phyloP scores from a whole-genome alignment of 2,888 invertebrate species.

The Tipula helvola region DNA sequence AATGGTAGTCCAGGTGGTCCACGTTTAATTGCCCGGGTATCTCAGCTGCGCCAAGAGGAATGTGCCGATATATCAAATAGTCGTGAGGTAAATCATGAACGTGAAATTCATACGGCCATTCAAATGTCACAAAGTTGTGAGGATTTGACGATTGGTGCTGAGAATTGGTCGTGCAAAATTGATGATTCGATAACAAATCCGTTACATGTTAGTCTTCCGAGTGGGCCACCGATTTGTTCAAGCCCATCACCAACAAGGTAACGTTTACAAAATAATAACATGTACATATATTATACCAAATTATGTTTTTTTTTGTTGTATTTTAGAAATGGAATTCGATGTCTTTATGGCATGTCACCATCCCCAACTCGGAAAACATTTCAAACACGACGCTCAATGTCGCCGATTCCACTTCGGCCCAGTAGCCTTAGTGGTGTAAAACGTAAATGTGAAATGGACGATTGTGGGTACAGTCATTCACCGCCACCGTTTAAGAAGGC shows the following conservation, averaged over 20 bases:
- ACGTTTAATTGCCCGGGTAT: conserved; percentile 69
- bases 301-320: not conserved
- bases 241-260: conserved; percentile 49
- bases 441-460: conserved; percentile 36
- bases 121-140: conserved; percentile 94
- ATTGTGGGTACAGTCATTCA: conserved; percentile 26
- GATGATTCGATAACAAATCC: conserved; percentile 32
- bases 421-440: conserved; percentile 56
- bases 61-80: conserved; percentile 69
- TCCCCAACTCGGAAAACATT: conserved; percentile 76
- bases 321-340: conserved; percentile 27
- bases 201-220: conserved; percentile 38
- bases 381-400: conserved; percentile 71
- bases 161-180: conserved; percentile 47
- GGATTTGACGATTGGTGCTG: conserved; percentile 64
- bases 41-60: conserved; percentile 78
- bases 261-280: not conserved
- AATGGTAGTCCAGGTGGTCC: conserved; percentile 39
- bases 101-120: conserved; percentile 81
- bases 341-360: conserved; percentile 53
- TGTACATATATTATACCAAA: not conserved
- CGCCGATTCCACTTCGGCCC: conserved; percentile 75
- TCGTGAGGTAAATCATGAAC: conserved; percentile 82
- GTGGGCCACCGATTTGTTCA: conserved; percentile 37
- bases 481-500: conserved; percentile 35